Percentiles rank a stretch among this genome's conserved stretches.
These are phyloP conservation scores for Tachuris rubrigastra DNA, from an alignment of 2,113 vertebrate genomes.

Conservation along the genomic window DNA sequence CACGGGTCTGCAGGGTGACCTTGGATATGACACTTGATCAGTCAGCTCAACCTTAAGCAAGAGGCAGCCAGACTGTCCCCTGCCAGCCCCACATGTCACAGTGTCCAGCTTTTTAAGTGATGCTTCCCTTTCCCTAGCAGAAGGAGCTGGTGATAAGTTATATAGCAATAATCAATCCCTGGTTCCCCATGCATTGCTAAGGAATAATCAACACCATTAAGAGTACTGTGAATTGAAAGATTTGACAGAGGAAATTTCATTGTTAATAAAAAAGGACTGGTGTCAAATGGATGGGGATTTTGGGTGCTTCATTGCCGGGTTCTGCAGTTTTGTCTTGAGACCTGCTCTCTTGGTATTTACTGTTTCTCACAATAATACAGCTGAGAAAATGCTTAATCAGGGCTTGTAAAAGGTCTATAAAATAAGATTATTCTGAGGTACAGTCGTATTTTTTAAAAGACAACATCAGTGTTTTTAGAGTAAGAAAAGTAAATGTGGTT, in stretches of 20 bases:
- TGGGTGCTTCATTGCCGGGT: not conserved
- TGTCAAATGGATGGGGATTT: not conserved
- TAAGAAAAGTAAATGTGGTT: not conserved
- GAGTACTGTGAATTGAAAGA: not conserved
- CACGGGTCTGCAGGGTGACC: slow-evolving; percentile 25
- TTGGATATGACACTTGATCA: slow-evolving; percentile 41
- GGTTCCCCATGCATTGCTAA: not conserved
- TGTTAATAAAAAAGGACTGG: not conserved
- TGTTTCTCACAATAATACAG: not conserved
- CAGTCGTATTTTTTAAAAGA: not conserved
- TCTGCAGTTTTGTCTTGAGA: not conserved
- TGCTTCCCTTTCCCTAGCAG: not conserved
- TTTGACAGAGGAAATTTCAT: not conserved
- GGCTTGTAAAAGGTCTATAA: not conserved
- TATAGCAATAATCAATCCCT: not conserved
- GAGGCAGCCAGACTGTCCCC: slow-evolving; percentile 1
- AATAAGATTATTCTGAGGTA: not conserved
- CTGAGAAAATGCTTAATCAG: not conserved
- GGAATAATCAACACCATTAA: not conserved
- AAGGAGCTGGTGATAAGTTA: not conserved
- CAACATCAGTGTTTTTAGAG: not conserved
- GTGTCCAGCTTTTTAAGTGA: not conserved
- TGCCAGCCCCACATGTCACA: not conserved
- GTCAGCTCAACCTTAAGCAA: slow-evolving; percentile 15
- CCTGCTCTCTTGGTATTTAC: not conserved